Evolutionary conservation across 1,140 invertebrate genomes (phyloP), one percentile per base, ranked within the genome.

Genomic region (Papilio dardanus): DNA sequence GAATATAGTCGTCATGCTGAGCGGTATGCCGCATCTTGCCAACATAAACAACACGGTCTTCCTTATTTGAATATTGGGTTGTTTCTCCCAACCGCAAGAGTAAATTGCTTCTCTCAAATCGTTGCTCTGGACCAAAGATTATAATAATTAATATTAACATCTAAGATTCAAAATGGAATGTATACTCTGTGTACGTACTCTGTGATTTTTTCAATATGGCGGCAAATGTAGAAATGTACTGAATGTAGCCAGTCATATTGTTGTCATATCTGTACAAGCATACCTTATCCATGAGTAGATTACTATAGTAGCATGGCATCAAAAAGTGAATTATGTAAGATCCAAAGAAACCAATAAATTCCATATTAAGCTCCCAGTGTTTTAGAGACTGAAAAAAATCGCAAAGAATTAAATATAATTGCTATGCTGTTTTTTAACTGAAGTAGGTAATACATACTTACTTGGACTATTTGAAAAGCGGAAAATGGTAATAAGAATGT

Each of bases 281-380:
- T 75, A 90, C 88, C 81, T 80, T 85, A 50, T 85, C 82, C 80
- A 88, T 83, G 2, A 90, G 74, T 65, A 83, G 77, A 65, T 88
- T 83, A 35, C 88, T 86, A 74, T 88, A 90, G 67, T 84, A 88
- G 54, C 88, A 88, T 0, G 87, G 86, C 31, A 85, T 76, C 30
- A 76, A 83, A 74, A 85, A 84, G 75, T 86, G 84, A 24, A 85
- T 65, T 50, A 84, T 78, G n/a, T 68, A 37, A 8, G 69, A 80
- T 24, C 79, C 68, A 67, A 86, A 86, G 42, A 89, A 87, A n/a
- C 76, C 79, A 7, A 82, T 77, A 40, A 88, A 89, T 71, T 89
- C 85, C 7, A 87, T 50, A n/a, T 81, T 81, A 12, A 83, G 42
- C 28, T 81, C 77, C 30, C 73, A 77, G 46, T 81, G 67, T 7